These are phyloP conservation scores for Mormyrus iriodes DNA, from an alignment of 2,113 vertebrate species.

Conservation along the genomic window DNA sequence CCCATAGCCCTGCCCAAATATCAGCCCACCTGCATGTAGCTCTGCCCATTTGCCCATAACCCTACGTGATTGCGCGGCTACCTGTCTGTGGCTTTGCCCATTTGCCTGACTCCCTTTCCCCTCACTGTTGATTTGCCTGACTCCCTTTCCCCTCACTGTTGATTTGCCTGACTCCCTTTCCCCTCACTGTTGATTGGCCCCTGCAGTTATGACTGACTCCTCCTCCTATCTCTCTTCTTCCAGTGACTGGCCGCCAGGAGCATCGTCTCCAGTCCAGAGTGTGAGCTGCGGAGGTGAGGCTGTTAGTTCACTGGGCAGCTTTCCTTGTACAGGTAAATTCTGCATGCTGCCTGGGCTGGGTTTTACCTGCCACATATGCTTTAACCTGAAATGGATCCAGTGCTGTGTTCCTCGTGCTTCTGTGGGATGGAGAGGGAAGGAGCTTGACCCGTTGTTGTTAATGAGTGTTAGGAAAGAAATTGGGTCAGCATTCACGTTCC, in stretches of 20 bases:
- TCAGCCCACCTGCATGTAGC: not conserved
- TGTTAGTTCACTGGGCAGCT: not conserved
- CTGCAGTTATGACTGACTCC: not conserved
- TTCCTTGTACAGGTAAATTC: not conserved
- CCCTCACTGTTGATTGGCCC: not conserved
- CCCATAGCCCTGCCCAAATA: not conserved
- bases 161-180: not conserved
- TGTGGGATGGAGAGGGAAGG: not conserved
- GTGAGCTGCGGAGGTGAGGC: constrained; percentile 59
- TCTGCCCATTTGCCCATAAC: not conserved
- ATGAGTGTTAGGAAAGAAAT: not conserved
- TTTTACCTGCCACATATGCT: not conserved
- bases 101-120: too few species aligned
- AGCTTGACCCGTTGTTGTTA: not conserved
- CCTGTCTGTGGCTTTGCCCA: too few species aligned
- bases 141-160: too few species aligned
- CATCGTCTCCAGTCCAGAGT: constrained; percentile 50
- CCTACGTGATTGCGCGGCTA: too few species aligned
- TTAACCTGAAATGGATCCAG: not conserved
- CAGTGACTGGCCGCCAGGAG: constrained; percentile 70
- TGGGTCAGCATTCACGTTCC: not conserved
- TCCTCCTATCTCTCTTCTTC: constrained; percentile 39
- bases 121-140: too few species aligned
- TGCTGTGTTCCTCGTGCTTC: not conserved
- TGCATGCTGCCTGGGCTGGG: not conserved